Percentiles rank a stretch among this genome's conserved stretches.
Evolutionary conservation across 2,888 invertebrate genomes (phyloP).

Genomic region (Cheilosia impressa): DNA sequence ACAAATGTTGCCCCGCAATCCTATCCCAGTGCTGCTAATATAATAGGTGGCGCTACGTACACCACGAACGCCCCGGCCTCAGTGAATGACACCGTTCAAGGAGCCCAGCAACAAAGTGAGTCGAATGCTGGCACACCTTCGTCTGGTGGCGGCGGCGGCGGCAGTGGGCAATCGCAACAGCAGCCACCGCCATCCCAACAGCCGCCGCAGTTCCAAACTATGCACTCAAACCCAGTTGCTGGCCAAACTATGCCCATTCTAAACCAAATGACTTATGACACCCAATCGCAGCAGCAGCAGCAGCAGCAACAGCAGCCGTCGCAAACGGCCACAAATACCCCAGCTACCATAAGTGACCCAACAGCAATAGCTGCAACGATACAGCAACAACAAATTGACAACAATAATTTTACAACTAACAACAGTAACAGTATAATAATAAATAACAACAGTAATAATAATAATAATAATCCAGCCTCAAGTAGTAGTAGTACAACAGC

Average conservation of each 20-base stretch:
- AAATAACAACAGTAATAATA: constrained; percentile 79
- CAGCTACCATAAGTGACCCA: constrained; percentile 81
- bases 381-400: constrained; percentile 71
- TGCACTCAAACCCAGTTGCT: constrained; percentile 57
- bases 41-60: constrained; percentile 59
- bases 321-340: constrained; percentile 79
- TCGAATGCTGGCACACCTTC: constrained; percentile 68
- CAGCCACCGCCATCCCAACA: constrained; percentile 33
- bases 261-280: constrained; percentile 80
- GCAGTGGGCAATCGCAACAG: constrained; percentile 71
- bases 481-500: constrained; percentile 49
- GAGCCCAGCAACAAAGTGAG: constrained; percentile 63
- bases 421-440: constrained; percentile 82
- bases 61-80: constrained; percentile 62
- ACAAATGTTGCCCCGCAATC: constrained; percentile 78
- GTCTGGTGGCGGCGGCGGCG: constrained; percentile 55
- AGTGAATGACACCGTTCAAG: constrained; percentile 41
- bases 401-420: constrained; percentile 79
- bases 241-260: constrained; percentile 82
- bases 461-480: constrained; percentile 74
- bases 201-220: constrained; percentile 55
- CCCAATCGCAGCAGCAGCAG: constrained; percentile 76
- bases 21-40: constrained; percentile 78
- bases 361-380: constrained; percentile 78
- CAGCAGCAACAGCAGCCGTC: constrained; percentile 73